Evolutionary conservation across 2,113 vertebrate species (phyloP), one percentile per base, ranked within the genome.

Genomic region (Chaetops frenatus): DNA sequence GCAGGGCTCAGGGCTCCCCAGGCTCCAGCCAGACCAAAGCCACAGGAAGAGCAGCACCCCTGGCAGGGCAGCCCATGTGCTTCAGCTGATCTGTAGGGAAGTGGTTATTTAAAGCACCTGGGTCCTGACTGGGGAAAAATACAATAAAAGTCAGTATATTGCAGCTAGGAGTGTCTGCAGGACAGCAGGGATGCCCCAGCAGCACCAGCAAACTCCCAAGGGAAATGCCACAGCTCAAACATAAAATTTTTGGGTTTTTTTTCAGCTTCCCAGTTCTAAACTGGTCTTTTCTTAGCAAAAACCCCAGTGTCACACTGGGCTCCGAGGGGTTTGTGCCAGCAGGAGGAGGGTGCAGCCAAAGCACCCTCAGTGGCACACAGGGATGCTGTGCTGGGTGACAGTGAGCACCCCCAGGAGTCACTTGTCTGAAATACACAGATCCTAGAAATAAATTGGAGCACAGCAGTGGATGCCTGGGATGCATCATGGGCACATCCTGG

Each of bases 341-440:
- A 62, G 29, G 13, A 25, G 50, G 54, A 86, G 50, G 50, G 42
- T 19, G 57, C 1, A 3, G 56, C 70, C 2, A 16, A 58, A 83
- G 38, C 15, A 0, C 44, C 10, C 36, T 15, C n/a, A 0, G 2
- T 0, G 6, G 71, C 92, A 76, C 48, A 16, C 1, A 2, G 23
- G 74, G 73, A 48, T 29, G 61, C 19, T 27, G 53, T 16, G 35
- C 14, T 0, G 2, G 20, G 53, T 44, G 40, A 10, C 45, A 66
- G n/a, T 27, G 47, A 74, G 20, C 28, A 19, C 18, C 66, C 27
- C 16, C 2, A 4, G 29, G 60, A 76, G 72, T 10, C 18, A 3
- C 36, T 27, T 53, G 23, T 48, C 58, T 42, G 25, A 57, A 80
- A 57, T 0, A 81, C 12, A 53, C 79, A 54, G 19, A 36, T 10